Conservation (phyloP, 2,797 vertebrate species). For the Cetoscarus ocellatus region DNA sequence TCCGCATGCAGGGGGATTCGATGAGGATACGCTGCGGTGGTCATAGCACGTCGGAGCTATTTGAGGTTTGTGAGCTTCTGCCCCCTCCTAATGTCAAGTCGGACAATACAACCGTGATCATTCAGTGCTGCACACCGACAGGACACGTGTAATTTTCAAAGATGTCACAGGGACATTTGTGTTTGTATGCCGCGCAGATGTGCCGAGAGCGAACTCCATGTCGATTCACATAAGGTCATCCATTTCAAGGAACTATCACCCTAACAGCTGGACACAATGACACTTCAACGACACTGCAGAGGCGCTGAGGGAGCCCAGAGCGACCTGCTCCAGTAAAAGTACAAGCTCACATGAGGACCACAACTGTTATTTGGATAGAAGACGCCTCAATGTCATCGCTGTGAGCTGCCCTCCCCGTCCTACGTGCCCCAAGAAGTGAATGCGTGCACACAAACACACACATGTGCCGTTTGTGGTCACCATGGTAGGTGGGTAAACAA, state of each 20-base stretch:
- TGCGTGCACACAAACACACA: conserved; percentile 23
- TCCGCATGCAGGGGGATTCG: conserved; percentile 7
- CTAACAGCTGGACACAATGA: conserved; percentile 23
- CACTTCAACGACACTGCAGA: conserved; percentile 26
- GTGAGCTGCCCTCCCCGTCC: conserved; percentile 50
- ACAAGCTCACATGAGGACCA: conserved; percentile 21
- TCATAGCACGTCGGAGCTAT: conserved; percentile 13
- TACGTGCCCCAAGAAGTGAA: conserved; percentile 26
- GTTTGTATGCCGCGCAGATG: conserved; percentile 4
- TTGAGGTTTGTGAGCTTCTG: conserved; percentile 26
- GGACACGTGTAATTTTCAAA: conserved; percentile 1
- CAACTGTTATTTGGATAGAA: conserved; percentile 34
- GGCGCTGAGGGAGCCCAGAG: conserved; percentile 16
- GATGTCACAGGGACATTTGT: background rate
- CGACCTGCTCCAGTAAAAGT: conserved; percentile 20
- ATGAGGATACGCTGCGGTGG: conserved; percentile 50
- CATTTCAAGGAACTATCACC: conserved; percentile 2
- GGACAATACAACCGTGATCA: conserved; percentile 22
- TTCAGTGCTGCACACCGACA: background rate
- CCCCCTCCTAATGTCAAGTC: conserved; percentile 12
- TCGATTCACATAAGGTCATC: conserved; percentile 51
- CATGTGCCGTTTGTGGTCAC: conserved; percentile 40
- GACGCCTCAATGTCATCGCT: conserved; percentile 76
- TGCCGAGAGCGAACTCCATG: conserved; percentile 34
- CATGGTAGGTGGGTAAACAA: conserved; percentile 43